These are phyloP conservation scores for Euura lappo DNA, from an alignment of 1,140 invertebrate species.

Conservation along the genomic window DNA sequence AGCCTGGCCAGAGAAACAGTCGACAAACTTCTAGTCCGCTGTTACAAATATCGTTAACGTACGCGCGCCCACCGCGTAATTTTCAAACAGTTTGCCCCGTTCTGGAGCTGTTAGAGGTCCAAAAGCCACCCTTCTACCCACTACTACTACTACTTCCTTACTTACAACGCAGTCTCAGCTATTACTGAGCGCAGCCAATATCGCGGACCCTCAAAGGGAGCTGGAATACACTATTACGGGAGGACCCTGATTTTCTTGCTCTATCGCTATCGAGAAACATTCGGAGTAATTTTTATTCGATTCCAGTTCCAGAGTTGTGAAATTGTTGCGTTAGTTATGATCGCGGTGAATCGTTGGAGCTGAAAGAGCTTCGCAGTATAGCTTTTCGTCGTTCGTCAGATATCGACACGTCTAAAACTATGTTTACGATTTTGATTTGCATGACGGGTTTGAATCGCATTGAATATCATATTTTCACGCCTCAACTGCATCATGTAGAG, in stretches of 20 bases:
- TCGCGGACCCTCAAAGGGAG: background rate
- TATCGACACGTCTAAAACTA: background rate
- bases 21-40: background rate
- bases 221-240: background rate
- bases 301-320: no score
- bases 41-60: constrained; percentile 1
- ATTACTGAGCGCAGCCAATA: constrained; percentile 1
- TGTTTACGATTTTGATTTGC: background rate
- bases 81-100: background rate
- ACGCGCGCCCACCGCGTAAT: constrained; percentile 1
- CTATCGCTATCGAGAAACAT: no score
- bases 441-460: background rate
- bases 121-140: background rate
- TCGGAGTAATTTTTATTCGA: no score
- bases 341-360: no score
- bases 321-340: no score
- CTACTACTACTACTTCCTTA: background rate
- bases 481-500: background rate
- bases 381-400: no score
- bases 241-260: no score
- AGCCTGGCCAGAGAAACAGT: background rate
- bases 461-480: background rate
- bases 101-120: background rate
- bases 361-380: no score
- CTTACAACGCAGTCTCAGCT: background rate